Conservation (phyloP, 2,888 invertebrate genomes). For the Thymelicus lineola region DNA sequence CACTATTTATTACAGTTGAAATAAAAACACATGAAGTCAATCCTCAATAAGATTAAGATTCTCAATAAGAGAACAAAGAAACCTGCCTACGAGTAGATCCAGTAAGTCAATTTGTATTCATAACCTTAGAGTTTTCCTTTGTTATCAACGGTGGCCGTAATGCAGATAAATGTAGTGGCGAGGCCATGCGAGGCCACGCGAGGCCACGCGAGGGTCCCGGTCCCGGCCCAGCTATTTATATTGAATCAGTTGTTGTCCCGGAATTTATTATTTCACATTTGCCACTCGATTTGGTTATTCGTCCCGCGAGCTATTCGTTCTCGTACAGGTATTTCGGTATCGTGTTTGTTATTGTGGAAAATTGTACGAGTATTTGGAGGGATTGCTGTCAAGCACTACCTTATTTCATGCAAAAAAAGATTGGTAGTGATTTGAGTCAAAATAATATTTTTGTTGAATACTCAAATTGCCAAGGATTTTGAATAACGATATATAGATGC, state of each 20-base stretch:
- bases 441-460: too few species aligned
- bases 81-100: too few species aligned
- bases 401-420: too few species aligned
- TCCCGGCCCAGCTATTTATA: slow-evolving; percentile 49
- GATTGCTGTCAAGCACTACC: neutral
- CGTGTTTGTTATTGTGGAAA: slow-evolving; percentile 8
- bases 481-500: too few species aligned
- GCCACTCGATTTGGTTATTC: slow-evolving; percentile 42
- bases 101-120: slow-evolving; percentile 14
- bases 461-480: too few species aligned
- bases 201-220: neutral
- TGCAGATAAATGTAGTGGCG: slow-evolving; percentile 9
- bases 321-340: slow-evolving; percentile 1
- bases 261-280: slow-evolving; percentile 52
- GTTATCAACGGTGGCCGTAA: slow-evolving; percentile 14
- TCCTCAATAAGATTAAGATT: too few species aligned
- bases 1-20: too few species aligned
- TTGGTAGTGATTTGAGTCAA: too few species aligned
- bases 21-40: too few species aligned
- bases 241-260: slow-evolving; percentile 49
- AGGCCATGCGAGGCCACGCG: slow-evolving; percentile 5
- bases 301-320: slow-evolving; percentile 30
- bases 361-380: neutral
- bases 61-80: too few species aligned
- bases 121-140: neutral